phyloP scores from a whole-genome alignment of 2,797 vertebrate species.

The Gymnothorax reevesii region DNA sequence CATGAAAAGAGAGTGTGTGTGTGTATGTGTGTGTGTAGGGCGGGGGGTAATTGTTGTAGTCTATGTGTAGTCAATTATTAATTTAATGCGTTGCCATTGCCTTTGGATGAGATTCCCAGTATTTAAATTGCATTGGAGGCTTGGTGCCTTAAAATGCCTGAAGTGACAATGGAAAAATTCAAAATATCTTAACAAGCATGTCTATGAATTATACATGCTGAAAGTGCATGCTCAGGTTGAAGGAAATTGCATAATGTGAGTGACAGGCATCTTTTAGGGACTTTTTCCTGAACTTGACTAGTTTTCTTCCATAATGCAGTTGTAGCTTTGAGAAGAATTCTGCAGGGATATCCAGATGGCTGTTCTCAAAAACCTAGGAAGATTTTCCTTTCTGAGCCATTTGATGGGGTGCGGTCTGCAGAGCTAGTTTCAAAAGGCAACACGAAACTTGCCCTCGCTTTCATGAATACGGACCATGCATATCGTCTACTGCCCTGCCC shows the following conservation, averaged over 20 bases:
- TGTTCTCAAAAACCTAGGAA: background rate
- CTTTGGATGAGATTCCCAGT: background rate
- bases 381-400: background rate
- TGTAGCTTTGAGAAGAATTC: background rate
- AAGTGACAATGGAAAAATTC: background rate
- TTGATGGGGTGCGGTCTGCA: background rate
- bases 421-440: background rate
- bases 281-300: background rate
- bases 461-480: too few species aligned
- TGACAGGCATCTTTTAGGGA: conserved; percentile 21
- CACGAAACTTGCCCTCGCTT: too few species aligned
- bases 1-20: too few species aligned
- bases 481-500: too few species aligned
- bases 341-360: background rate
- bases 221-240: conserved; percentile 15
- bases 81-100: background rate
- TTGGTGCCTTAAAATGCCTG: background rate
- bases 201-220: conserved; percentile 34
- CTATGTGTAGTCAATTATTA: background rate
- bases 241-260: conserved; percentile 12
- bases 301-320: background rate
- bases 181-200: background rate
- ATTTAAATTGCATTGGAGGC: background rate
- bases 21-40: too few species aligned
- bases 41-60: background rate